phyloP scores from a whole-genome alignment of 2,113 vertebrate species.

The Balaenoptera acutorostrata region DNA sequence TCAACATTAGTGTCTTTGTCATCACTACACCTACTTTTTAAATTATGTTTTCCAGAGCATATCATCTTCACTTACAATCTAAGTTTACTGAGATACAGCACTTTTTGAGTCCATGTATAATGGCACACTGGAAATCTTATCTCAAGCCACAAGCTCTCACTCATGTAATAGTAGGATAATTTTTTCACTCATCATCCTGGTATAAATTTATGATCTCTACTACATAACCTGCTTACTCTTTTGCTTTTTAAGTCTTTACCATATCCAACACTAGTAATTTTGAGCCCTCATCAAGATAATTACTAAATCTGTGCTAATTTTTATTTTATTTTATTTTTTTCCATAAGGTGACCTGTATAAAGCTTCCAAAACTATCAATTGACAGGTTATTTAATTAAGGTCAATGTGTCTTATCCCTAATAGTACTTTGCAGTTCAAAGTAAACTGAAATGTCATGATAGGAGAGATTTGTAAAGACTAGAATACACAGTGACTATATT shows the following conservation, averaged over 20 bases:
- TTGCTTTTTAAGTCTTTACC: neutral
- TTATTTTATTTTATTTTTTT: neutral
- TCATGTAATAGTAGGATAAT: neutral
- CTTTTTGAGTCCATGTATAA: neutral
- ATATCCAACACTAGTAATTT: slow-evolving; percentile 7
- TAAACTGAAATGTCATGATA: neutral
- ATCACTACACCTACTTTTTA: neutral
- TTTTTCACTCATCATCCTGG: neutral
- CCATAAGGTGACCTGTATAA: neutral
- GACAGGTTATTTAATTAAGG: neutral
- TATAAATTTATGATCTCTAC: neutral
- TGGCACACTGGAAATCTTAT: neutral
- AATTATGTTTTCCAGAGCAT: neutral
- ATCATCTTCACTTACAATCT: neutral
- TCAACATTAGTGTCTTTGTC: neutral
- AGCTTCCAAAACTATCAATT: slow-evolving; percentile 9
- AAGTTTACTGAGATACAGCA: neutral
- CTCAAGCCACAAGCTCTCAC: neutral
- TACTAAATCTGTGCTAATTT: neutral
- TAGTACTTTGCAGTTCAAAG: neutral
- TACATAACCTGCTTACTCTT: neutral
- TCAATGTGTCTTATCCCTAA: neutral
- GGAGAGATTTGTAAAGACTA: neutral
- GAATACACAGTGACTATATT: neutral
- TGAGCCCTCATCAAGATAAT: neutral